Evolutionary conservation across 2,888 invertebrate genomes (phyloP), one percentile per base, ranked within the genome.

Genomic region (Gari tellinella): DNA sequence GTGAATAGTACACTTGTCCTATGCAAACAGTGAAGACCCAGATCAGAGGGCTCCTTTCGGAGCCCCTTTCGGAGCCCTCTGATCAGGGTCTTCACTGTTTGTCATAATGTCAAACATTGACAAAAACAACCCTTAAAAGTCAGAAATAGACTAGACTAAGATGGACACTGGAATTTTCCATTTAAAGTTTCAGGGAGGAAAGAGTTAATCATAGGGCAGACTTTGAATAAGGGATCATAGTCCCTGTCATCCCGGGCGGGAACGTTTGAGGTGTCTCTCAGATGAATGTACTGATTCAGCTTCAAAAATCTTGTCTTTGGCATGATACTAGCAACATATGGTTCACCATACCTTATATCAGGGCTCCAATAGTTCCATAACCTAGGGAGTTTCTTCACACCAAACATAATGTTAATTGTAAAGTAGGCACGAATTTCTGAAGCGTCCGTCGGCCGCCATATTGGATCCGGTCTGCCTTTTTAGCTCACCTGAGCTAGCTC

Each of bases 351-450:
- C 1, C 31, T n/a, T 31, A 43, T 53, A 56, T 64, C 60, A 17
- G 52, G 43, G n/a, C 26, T 37, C 64, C 64, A 70, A 45, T 60
- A 64, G 53, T 51, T 15, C 21, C 57, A 23, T 23, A 37, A 37
- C n/a, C 26, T 43, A 17, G 70, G 70, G 17, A 45, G 57, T 19
- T 43, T 49, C 17, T 57, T 14, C 12, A 64, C 17, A 1, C 64
- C 64, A 53, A 64, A 60, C 10, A 60, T 25, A n/a, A 77, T 68
- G 26, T 58, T 49, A 3, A 52, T 55, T 4, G 38, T 48, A 17
- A 72, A 17, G 26, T 69, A 69, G 14, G 68, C 72, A 23, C 21
- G 25, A 14, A 75, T 61, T 53, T 75, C 70, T 14, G 23, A 19
- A 1, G 21, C 26, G 15, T 37, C 31, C 3, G 61, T 64, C 10